Percentiles rank a stretch among this genome's conserved stretches.
Conservation (phyloP, 2,113 vertebrate genomes). For the Pangasianodon hypophthalmus region DNA sequence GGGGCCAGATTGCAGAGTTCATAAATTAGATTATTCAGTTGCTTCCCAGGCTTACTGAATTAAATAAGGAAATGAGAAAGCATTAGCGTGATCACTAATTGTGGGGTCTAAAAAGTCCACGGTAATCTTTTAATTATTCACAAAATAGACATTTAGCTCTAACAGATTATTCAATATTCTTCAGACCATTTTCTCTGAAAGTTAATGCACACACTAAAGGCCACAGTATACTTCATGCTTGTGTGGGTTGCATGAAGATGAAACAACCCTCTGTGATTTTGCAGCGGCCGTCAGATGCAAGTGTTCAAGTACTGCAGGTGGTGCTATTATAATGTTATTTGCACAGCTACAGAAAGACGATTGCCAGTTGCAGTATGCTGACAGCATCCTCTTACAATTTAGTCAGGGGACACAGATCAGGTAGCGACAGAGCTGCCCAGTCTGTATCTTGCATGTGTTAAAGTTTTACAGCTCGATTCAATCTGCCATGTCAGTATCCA, state of each 20-base stretch:
- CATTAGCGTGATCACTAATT: neutral
- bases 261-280: neutral
- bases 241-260: too few relatives aligned
- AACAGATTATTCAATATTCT: neutral
- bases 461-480: neutral
- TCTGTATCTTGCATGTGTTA: neutral
- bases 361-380: neutral
- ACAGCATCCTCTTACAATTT: neutral
- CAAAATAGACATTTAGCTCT: neutral
- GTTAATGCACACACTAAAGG: too few relatives aligned
- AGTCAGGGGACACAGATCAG: neutral
- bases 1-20: neutral
- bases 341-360: neutral
- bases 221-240: neutral
- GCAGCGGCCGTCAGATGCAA: neutral
- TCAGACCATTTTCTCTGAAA: neutral
- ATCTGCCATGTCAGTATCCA: neutral
- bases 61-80: constrained; percentile 5
- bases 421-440: neutral
- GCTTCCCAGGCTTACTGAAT: constrained; percentile 3
- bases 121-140: neutral
- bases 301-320: neutral
- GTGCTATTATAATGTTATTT: neutral
- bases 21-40: constrained; percentile 15
- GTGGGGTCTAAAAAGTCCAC: neutral